phyloP scores from a whole-genome alignment of 2,797 vertebrate genomes.

The Chaetodon trifasciatus region DNA sequence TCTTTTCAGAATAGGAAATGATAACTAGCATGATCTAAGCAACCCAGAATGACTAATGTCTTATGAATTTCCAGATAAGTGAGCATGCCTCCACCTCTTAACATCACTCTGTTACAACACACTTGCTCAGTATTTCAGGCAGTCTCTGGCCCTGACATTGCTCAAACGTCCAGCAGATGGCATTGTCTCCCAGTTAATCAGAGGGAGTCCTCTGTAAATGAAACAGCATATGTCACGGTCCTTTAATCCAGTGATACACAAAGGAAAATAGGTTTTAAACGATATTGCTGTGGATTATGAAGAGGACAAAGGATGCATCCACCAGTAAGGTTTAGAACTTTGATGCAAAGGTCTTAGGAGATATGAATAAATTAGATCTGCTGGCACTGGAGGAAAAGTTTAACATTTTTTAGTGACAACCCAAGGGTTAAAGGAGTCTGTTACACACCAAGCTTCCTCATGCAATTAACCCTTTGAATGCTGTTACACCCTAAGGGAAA shows the following conservation, averaged over 20 bases:
- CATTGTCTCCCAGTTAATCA: constrained; percentile 59
- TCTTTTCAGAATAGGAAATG: constrained; percentile 12
- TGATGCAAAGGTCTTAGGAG: constrained; percentile 18
- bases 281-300: constrained; percentile 41
- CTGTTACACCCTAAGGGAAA: constrained; percentile 67
- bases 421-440: constrained; percentile 57
- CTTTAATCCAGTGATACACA: constrained; percentile 53
- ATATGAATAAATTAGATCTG: constrained; percentile 25
- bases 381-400: constrained; percentile 19
- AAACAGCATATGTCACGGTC: constrained; percentile 46
- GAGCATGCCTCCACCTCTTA: constrained; percentile 42
- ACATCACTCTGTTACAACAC: constrained; percentile 45
- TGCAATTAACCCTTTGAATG: constrained; percentile 73
- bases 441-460: constrained; percentile 67
- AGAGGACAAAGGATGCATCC: constrained; percentile 20
- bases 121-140: neutral
- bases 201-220: constrained; percentile 28
- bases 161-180: constrained; percentile 77
- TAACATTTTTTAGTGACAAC: constrained; percentile 29
- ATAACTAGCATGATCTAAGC: constrained; percentile 24
- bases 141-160: neutral
- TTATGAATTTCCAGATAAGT: constrained; percentile 59
- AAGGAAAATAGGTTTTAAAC: constrained; percentile 46
- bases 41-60: constrained; percentile 48
- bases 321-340: constrained; percentile 4